These are phyloP conservation scores for Eristalis tenax DNA, from an alignment of 2,888 invertebrate species.

Conservation along the genomic window DNA sequence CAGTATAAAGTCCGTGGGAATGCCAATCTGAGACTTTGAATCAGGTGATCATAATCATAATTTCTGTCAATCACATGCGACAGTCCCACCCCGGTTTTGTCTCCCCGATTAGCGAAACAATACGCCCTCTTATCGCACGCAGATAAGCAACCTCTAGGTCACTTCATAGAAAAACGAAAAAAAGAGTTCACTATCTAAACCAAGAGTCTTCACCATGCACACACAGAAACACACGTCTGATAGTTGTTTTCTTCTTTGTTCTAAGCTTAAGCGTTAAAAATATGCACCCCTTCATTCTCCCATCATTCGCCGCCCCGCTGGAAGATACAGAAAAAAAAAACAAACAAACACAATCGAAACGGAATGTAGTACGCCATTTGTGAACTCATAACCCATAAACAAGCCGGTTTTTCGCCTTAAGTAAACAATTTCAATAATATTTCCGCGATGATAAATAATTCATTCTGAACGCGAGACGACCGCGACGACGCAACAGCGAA, in stretches of 20 bases:
- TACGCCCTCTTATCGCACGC: background rate
- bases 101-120: background rate
- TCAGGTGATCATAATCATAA: constrained; percentile 23
- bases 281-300: background rate
- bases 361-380: constrained; percentile 28
- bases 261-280: background rate
- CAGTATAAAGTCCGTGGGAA: constrained; percentile 12
- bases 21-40: background rate
- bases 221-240: background rate
- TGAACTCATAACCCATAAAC: constrained; percentile 52
- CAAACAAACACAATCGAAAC: constrained; percentile 21
- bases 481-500: constrained; percentile 4
- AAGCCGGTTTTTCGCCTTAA: constrained; percentile 30
- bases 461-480: constrained; percentile 37
- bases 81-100: background rate
- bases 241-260: background rate
- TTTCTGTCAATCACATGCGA: constrained; percentile 7
- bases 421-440: constrained; percentile 40
- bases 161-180: background rate
- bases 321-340: constrained; percentile 35
- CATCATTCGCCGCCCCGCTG: background rate
- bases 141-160: background rate
- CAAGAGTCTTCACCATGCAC: background rate
- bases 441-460: constrained; percentile 69
- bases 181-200: background rate